These are phyloP conservation scores for Siniperca chuatsi DNA, from an alignment of 2,113 vertebrate genomes.

Conservation along the genomic window DNA sequence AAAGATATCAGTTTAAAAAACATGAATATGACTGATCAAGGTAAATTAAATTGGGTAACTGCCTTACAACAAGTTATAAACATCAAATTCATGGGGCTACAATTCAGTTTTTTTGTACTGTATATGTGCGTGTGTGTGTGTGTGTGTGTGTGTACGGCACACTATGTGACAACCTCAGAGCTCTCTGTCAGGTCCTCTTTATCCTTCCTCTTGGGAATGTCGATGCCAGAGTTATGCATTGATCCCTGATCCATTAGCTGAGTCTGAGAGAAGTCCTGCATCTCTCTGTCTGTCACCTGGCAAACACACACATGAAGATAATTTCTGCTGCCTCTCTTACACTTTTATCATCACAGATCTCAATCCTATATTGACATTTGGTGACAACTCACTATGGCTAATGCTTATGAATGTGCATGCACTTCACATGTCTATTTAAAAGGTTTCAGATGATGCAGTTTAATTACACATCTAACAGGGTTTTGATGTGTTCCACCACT, in stretches of 20 bases:
- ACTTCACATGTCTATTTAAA: background rate
- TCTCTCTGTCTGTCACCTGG: conserved; percentile 87
- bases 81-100: background rate
- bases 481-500: background rate
- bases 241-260: conserved; percentile 82
- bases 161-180: conserved; percentile 82
- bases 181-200: conserved; percentile 84
- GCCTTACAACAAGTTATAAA: background rate
- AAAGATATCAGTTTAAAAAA: background rate
- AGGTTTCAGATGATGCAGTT: background rate
- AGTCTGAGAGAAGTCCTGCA: conserved; percentile 83
- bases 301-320: conserved; percentile 13
- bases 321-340: conserved; percentile 9
- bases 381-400: background rate
- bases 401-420: background rate
- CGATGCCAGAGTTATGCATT: conserved; percentile 81
- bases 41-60: background rate
- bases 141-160: conserved; percentile 3
- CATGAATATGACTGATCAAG: background rate
- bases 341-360: background rate
- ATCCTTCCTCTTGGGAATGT: conserved; percentile 84
- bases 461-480: background rate
- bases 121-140: conserved; percentile 5
- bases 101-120: background rate
- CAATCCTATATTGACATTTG: background rate